Base-by-base conservation (phyloP, 23 tunicate species). In the Oikopleura dioica region DNA sequence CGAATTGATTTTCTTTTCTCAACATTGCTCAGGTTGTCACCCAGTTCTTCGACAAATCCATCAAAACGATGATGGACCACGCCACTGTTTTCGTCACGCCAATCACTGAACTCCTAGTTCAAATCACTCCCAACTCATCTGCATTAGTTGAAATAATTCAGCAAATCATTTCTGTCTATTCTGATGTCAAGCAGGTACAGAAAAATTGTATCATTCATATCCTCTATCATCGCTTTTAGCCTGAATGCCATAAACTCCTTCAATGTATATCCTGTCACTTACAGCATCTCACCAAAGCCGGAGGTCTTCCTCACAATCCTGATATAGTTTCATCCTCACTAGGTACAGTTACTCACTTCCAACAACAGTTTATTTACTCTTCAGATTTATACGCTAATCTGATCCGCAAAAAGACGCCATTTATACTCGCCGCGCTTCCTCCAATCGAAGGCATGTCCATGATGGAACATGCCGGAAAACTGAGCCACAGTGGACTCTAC, bases 31-130 rank as follows among this genome's bases (percentile, higher is more conserved):
- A 77, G 21, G 75, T 82, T 0, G 30, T 94, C 29, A 86, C 88
- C 58, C 68, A 79, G 32, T 51, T 94, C 68, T 94, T 80, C 68
- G 95, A 94, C 59, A 81, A 81, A 81, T 36, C 95, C 1, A 86
- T 94, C 72, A 82, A 95, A 59, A 86, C 78, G 75, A 55, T 94
- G 30, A 75, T 83, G 1, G 76, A 35, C 0, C 86, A 78, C 4
- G 84, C 82, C 44, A 38, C 72, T 0, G 85, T 84, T 0, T 34
- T 86, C 35, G 36, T 86, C 28, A 37, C 76, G 26, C 80, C 78
- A 0, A 36, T 94, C 29, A 83, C 87, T 76, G 83, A 83, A 68
- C 81, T 86, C 63, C 81, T 94, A 5, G 38, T 79, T 37, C 78
- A 78, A 37, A 77, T 94, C 21, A 82, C 76, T 68, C 79, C 81